These are phyloP conservation scores for Linnaemya vulpina DNA, from an alignment of 2,888 invertebrate species.

Conservation along the genomic window DNA sequence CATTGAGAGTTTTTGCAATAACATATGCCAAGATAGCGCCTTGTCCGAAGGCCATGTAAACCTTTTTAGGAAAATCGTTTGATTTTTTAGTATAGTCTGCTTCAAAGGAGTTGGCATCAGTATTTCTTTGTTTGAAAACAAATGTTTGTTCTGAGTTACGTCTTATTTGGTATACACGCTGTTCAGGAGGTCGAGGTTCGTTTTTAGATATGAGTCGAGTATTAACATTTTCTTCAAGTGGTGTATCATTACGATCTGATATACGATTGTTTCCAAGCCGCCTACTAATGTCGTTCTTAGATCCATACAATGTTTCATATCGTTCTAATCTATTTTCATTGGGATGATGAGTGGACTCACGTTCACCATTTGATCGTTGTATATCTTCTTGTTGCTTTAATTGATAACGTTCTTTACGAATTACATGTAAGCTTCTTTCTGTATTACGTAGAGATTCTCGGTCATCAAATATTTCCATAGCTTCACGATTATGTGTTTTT, in stretches of 20 bases:
- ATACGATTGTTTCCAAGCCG: not conserved
- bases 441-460: not conserved
- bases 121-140: not conserved
- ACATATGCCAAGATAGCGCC: conserved; percentile 71
- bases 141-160: not conserved
- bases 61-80: conserved; percentile 45
- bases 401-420: not conserved
- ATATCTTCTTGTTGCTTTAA: conserved; percentile 4
- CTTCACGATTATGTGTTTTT: not conserved
- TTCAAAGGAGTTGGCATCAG: not conserved
- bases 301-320: not conserved
- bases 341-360: not conserved
- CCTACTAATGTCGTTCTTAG: not conserved
- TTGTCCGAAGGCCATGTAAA: conserved; percentile 70
- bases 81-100: conserved; percentile 14
- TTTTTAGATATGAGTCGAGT: not conserved
- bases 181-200: not conserved
- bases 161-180: not conserved
- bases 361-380: not conserved
- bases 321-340: conserved; percentile 11
- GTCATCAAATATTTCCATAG: not conserved
- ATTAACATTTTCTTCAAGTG: not conserved
- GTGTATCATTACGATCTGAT: conserved; percentile 1
- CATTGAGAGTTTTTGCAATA: conserved; percentile 70
- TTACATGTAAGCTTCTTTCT: not conserved